Evolutionary conservation across 2,888 invertebrate genomes (phyloP).

Genomic region (Griposia aprilina): DNA sequence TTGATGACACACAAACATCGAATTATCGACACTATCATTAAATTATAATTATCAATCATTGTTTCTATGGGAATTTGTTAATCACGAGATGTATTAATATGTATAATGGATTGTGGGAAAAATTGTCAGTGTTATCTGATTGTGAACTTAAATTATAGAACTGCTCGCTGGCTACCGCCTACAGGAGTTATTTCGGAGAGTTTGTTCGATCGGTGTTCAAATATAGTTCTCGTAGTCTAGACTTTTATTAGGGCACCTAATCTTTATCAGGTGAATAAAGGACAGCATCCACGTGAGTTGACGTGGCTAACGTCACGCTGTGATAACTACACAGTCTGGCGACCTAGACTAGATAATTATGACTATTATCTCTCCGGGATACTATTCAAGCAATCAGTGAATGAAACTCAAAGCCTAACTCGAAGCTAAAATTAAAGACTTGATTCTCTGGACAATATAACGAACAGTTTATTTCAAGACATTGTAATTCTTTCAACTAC

Average conservation of each 20-base stretch:
- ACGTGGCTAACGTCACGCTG: slow-evolving; percentile 27
- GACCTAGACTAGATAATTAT: slow-evolving; percentile 12
- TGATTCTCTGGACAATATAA: not conserved
- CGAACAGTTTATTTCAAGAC: not conserved
- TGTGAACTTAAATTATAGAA: slow-evolving; percentile 3
- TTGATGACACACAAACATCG: slow-evolving; percentile 56
- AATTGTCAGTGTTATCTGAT: slow-evolving; percentile 31
- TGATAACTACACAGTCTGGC: slow-evolving; percentile 32
- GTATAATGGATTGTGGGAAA: slow-evolving; percentile 44
- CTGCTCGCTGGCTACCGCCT: not conserved
- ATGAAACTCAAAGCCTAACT: slow-evolving; percentile 3
- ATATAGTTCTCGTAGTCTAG: not conserved
- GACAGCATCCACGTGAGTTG: slow-evolving; percentile 10
- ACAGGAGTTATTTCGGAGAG: slow-evolving; percentile 27
- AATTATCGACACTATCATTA: slow-evolving; percentile 57
- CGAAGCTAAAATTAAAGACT: not conserved
- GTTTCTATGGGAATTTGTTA: slow-evolving; percentile 55
- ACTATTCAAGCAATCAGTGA: slow-evolving; percentile 11
- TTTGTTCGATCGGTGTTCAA: slow-evolving; percentile 1
- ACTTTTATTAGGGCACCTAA: slow-evolving; percentile 3
- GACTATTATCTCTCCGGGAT: slow-evolving; percentile 25
- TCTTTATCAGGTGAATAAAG: not conserved
- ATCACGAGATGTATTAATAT: slow-evolving; percentile 31
- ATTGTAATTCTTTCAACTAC: not conserved
- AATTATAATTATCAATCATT: slow-evolving; percentile 58